Evolutionary conservation across 2,888 invertebrate genomes (phyloP).

Genomic region (Lottia gigantea): DNA sequence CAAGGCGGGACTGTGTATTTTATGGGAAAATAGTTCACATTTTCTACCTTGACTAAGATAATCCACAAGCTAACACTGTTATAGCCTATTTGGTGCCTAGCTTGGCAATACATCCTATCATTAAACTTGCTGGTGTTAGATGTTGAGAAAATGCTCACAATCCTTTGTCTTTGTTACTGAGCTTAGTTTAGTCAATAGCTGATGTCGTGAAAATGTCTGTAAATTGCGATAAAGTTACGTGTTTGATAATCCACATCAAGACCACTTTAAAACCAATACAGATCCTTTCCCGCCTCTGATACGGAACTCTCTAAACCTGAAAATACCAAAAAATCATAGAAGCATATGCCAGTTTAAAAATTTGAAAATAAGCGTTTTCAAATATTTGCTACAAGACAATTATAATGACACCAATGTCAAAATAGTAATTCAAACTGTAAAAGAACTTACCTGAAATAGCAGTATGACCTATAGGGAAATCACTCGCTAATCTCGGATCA

Average conservation of each 20-base stretch:
- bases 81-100: constrained; percentile 12
- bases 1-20: too few relatives aligned
- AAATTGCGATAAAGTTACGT: constrained; percentile 12
- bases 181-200: constrained; percentile 19
- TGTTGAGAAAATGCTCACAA: background rate
- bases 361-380: too few relatives aligned
- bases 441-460: constrained; percentile 16
- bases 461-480: constrained; percentile 16
- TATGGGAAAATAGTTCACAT: constrained; percentile 19
- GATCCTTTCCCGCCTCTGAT: constrained; percentile 28
- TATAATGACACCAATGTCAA: background rate
- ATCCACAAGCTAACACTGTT: constrained; percentile 20
- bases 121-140: constrained; percentile 8
- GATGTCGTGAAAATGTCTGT: constrained; percentile 10
- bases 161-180: constrained; percentile 17
- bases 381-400: too few relatives aligned
- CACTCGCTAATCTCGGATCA: constrained; percentile 20
- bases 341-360: too few relatives aligned
- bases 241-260: constrained; percentile 8
- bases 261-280: constrained; percentile 30
- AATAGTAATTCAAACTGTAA: background rate
- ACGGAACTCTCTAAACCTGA: constrained; percentile 24
- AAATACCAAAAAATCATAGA: background rate
- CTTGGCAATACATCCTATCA: constrained; percentile 12
- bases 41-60: constrained; percentile 17